Base-by-base conservation (phyloP, 1,140 invertebrate genomes). In the Drosophila athabasca region DNA sequence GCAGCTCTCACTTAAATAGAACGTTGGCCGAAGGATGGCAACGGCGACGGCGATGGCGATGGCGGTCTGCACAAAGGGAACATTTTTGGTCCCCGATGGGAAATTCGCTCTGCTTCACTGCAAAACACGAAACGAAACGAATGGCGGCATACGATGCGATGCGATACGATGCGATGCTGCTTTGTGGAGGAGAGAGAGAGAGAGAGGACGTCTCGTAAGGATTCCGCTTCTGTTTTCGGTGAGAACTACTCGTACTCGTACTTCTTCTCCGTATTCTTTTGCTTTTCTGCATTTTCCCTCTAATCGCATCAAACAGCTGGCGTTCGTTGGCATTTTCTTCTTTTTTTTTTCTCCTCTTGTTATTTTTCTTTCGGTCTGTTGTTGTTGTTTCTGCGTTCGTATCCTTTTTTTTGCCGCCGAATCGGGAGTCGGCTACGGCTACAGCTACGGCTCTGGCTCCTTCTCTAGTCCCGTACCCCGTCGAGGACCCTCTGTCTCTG, bases 1-100 rank as follows among this genome's bases (percentile, higher is more conserved):
- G 81, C 78, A 85, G 62, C 81, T 81, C 81, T 87, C 81, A 74
- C 75, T 85, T 85, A 87, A 85, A 87, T 87, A 71, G 82, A 76
- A 62, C 70, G 62, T 48, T 19, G 48, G 19, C 48, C 31, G 24
- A 57, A 65, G 62, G 29, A 52, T 39, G 58, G 24, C 24, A 19
- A 1, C 17, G 17, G 17, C 17, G 75, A 59, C 2, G 22, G 41
- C 15, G 54, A 6, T 41, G 22, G n/a, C 54, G 60, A 45, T 8
- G 45, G 64, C 35, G 64, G 44, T 69, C 66, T 69, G 66, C 66
- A 68, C 51, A 44, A 15, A 26, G 26, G 66, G 66, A 19, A 68
- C 67, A 57, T 43, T 49, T 45, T 2, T 2, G 4, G 3, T 29
- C n/a, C 8, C 69, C 17, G 54, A 74, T 54, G 43, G 74, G 74